Conservation (phyloP, 1,140 invertebrate species). For the Ooceraea biroi region DNA sequence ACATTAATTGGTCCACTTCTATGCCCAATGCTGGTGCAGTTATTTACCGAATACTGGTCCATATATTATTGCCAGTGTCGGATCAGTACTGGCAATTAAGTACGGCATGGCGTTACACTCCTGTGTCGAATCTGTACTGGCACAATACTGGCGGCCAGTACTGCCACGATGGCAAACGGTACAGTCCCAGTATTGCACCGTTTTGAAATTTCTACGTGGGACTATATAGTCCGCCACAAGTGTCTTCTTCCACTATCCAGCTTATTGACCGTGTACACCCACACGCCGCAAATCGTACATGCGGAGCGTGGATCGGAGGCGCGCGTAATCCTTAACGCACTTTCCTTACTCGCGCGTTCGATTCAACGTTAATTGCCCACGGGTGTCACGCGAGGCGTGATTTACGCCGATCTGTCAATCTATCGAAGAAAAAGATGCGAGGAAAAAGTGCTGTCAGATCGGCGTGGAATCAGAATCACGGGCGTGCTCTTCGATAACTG, state of each 20-base stretch:
- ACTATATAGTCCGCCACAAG: conserved; percentile 46
- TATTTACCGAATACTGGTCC: no score
- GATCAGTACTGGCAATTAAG: no score
- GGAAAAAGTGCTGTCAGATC: conserved; percentile 61
- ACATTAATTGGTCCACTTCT: no score
- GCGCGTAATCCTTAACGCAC: conserved; percentile 65
- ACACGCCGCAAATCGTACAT: conserved; percentile 59
- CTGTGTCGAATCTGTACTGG: no score
- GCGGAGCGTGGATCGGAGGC: conserved; percentile 54
- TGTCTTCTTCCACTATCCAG: conserved; percentile 31
- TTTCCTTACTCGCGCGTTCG: conserved; percentile 71
- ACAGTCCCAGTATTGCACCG: no score
- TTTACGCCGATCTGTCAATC: conserved; percentile 64
- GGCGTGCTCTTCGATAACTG: conserved; percentile 18
- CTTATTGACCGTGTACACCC: conserved; percentile 57
- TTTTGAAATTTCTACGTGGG: no score
- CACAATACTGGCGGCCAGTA: no score
- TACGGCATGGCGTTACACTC: no score
- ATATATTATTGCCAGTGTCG: no score
- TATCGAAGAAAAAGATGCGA: conserved; percentile 56
- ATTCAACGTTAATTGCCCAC: conserved; percentile 74
- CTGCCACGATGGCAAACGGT: no score
- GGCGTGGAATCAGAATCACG: conserved; percentile 19
- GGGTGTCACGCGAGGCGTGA: conserved; percentile 70
- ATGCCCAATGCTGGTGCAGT: no score